phyloP scores from a whole-genome alignment of 2,113 vertebrate genomes.

The Otocyon megalotis region DNA sequence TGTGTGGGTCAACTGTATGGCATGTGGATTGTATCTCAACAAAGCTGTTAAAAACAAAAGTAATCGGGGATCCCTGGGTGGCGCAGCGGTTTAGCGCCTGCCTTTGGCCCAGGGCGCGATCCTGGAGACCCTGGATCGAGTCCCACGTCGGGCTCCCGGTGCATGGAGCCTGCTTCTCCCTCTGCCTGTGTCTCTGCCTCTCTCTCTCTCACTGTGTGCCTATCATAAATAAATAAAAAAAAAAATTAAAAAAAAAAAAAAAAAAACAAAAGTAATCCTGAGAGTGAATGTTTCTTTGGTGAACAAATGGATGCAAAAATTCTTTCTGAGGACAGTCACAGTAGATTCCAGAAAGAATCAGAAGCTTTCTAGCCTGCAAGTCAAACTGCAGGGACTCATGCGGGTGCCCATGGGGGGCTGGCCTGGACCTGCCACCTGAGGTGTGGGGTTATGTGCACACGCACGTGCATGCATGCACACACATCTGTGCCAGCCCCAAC shows the following conservation, averaged over 20 bases:
- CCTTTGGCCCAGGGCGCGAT: too few species aligned
- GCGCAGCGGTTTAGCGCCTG: too few species aligned
- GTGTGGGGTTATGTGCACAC: too few species aligned
- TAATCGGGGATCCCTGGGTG: too few species aligned
- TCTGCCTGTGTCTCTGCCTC: too few species aligned
- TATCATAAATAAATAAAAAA: too few species aligned
- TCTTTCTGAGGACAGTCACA: background rate
- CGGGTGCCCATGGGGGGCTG: background rate
- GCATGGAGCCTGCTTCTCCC: too few species aligned
- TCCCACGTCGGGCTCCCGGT: too few species aligned
- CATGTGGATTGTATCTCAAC: background rate
- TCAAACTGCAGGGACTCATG: background rate
- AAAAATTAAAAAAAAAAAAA: too few species aligned
- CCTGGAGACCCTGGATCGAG: too few species aligned
- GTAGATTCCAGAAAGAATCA: background rate
- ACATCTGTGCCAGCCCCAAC: background rate
- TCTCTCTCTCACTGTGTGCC: too few species aligned
- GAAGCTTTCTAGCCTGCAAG: background rate
- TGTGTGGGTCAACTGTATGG: background rate
- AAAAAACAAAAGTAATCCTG: background rate
- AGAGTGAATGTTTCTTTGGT: background rate
- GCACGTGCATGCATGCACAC: too few species aligned
- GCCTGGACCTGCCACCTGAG: background rate
- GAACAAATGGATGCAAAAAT: background rate
- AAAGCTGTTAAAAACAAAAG: background rate